Evolutionary conservation across 1,140 invertebrate genomes (phyloP).

Genomic region (Dendrolimus kikuchii): DNA sequence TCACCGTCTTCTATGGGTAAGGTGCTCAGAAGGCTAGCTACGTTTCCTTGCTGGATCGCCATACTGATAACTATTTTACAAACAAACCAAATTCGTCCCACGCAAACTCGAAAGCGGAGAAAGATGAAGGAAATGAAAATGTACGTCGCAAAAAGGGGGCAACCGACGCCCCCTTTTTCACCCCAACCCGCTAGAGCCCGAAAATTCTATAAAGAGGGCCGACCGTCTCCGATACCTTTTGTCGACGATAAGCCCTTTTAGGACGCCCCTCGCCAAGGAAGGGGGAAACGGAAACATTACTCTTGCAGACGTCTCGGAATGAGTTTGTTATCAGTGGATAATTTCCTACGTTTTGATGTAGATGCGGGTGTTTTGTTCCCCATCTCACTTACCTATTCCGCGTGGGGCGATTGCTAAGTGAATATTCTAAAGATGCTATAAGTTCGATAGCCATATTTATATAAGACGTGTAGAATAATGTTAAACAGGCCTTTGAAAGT

Average conservation of each 20-base stretch:
- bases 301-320: constrained; percentile 49
- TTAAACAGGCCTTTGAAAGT: too few species aligned
- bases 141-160: constrained; percentile 68
- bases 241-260: constrained; percentile 56
- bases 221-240: constrained; percentile 46
- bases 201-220: constrained; percentile 67
- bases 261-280: constrained; percentile 8
- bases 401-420: too few species aligned
- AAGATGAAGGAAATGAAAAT: constrained; percentile 72
- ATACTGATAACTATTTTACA: constrained; percentile 1
- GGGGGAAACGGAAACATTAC: constrained; percentile 43
- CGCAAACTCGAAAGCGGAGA: constrained; percentile 53
- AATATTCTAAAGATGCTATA: too few species aligned
- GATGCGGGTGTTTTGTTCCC: constrained; percentile 38
- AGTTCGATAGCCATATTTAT: too few species aligned
- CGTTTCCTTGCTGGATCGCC: too few species aligned
- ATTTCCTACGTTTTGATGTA: constrained; percentile 45
- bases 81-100: constrained; percentile 31
- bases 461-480: too few species aligned
- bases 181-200: constrained; percentile 33
- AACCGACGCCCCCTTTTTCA: constrained; percentile 15
- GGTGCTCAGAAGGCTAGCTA: too few species aligned
- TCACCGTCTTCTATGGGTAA: too few species aligned
- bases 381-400: too few species aligned
- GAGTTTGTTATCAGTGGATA: constrained; percentile 55